phyloP scores from a whole-genome alignment of 1,140 invertebrate species.

The Drosophila tristis region DNA sequence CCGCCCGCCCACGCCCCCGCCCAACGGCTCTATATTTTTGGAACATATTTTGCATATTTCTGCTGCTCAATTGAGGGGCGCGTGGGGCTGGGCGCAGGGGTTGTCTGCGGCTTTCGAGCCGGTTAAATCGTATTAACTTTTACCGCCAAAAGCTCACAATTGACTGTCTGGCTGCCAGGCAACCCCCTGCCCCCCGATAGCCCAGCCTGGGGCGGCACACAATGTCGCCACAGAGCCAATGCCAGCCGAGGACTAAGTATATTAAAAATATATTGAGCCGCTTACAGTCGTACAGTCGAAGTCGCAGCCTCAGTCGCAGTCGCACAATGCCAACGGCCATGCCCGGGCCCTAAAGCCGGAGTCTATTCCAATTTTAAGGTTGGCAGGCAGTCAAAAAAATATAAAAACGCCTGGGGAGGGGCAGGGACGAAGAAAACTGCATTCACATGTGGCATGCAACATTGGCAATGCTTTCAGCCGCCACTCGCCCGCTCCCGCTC shows the following conservation, averaged over 20 bases:
- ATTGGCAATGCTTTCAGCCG: constrained; percentile 46
- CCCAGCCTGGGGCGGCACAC: neutral
- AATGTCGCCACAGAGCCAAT: constrained; percentile 39
- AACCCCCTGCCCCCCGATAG: too few species aligned
- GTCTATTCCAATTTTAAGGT: constrained; percentile 49
- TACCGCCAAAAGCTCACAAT: constrained; percentile 57
- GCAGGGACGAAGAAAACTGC: constrained; percentile 30
- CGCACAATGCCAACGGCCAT: constrained; percentile 57
- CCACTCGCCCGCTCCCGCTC: constrained; percentile 12
- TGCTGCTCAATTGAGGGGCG: neutral
- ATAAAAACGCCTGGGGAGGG: neutral
- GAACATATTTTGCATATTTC: constrained; percentile 74
- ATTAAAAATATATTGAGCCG: constrained; percentile 82
- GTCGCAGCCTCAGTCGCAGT: neutral
- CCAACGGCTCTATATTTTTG: constrained; percentile 13
- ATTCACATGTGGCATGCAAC: constrained; percentile 68
- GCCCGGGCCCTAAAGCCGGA: constrained; percentile 28
- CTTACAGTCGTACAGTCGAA: constrained; percentile 44
- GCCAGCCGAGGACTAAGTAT: constrained; percentile 64
- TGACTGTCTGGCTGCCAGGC: constrained; percentile 35
- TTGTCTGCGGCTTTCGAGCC: constrained; percentile 68
- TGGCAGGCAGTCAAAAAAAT: constrained; percentile 68
- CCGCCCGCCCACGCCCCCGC: constrained; percentile 26
- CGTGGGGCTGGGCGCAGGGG: neutral
- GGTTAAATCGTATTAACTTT: constrained; percentile 81